Conservation (phyloP, 2,888 invertebrate species). For the Sepiola atlantica region DNA sequence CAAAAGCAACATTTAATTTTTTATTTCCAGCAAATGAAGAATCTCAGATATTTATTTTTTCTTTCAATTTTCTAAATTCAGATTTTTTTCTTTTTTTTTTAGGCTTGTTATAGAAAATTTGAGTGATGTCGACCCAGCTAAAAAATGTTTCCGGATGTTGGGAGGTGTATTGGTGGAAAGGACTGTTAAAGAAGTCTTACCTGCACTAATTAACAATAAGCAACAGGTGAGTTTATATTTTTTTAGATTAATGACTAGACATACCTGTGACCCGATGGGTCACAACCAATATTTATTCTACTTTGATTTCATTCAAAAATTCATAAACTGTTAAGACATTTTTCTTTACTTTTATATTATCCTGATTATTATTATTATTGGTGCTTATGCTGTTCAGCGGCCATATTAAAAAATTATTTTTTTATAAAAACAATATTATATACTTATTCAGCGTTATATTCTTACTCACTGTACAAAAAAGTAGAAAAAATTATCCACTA, state of each 20-base stretch:
- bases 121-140: slow-evolving; percentile 85
- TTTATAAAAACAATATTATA: too few relatives aligned
- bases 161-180: slow-evolving; percentile 95
- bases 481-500: too few relatives aligned
- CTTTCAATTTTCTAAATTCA: neutral
- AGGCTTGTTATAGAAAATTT: slow-evolving; percentile 96
- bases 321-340: too few relatives aligned
- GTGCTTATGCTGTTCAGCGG: too few relatives aligned
- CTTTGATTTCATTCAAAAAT: too few relatives aligned
- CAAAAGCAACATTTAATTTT: neutral
- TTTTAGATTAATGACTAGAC: neutral
- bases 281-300: too few relatives aligned
- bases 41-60: neutral
- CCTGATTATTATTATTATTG: too few relatives aligned
- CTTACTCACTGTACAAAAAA: too few relatives aligned
- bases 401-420: too few relatives aligned
- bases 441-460: too few relatives aligned
- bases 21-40: neutral
- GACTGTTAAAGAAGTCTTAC: slow-evolving; percentile 92
- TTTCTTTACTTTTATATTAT: too few relatives aligned
- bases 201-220: slow-evolving; percentile 86
- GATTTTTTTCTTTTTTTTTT: slow-evolving; percentile 51
- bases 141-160: slow-evolving; percentile 93
- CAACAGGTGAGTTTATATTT: slow-evolving; percentile 79
- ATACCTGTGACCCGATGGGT: too few relatives aligned